A percentile compares a stretch with the other conserved stretches of the same genome.
Conservation (phyloP, 2,797 vertebrate genomes). For the Sebastes itinus region DNA sequence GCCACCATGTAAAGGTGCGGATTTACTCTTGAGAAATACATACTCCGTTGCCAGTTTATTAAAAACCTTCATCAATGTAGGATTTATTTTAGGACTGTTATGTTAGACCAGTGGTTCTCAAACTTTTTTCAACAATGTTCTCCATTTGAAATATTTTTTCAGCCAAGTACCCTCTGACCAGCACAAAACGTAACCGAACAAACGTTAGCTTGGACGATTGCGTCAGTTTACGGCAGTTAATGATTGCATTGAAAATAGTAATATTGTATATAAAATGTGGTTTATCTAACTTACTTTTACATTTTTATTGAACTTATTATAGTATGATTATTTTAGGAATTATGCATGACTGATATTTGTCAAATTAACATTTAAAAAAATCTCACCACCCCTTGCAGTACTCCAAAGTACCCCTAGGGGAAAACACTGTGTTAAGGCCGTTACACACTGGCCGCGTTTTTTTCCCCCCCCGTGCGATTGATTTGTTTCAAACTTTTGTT, state of each 20-base stretch:
- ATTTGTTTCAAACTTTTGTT: too few species aligned
- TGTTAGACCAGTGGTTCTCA: neutral
- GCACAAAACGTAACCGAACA: neutral
- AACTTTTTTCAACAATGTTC: too few species aligned
- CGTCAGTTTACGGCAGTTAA: neutral
- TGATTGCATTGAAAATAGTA: neutral
- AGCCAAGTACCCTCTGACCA: too few species aligned
- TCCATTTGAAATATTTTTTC: too few species aligned
- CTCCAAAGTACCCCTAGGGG: too few species aligned
- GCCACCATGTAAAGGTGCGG: constrained; percentile 90
- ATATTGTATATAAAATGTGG: neutral
- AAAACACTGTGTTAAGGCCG: too few species aligned
- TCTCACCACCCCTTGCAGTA: neutral
- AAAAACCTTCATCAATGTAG: neutral
- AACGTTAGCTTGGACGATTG: neutral
- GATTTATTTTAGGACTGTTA: neutral
- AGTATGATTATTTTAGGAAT: neutral
- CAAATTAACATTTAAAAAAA: neutral
- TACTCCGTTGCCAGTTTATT: neutral
- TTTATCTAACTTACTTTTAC: neutral
- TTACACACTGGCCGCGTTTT: too few species aligned
- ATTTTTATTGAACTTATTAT: neutral
- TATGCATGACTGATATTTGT: neutral
- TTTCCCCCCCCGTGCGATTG: accelerated
- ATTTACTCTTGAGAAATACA: neutral